Conservation (phyloP, 2,113 vertebrate genomes). For the Thamnaconus septentrionalis region DNA sequence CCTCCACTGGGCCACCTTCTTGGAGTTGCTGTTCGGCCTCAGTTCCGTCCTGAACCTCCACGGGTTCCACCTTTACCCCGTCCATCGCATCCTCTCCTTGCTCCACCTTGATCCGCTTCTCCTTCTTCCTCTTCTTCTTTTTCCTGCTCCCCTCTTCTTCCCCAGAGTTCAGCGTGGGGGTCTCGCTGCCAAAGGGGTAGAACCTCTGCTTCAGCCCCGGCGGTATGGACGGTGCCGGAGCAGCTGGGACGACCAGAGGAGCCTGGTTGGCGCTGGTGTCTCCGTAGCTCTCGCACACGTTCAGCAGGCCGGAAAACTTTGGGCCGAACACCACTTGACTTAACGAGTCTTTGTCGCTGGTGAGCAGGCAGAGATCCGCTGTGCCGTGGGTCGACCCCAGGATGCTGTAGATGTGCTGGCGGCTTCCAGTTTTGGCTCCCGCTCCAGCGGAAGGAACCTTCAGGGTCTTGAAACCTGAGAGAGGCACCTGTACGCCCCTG, state of each 20-base stretch:
- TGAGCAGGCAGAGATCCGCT: conserved; percentile 65
- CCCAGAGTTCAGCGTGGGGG: conserved; percentile 19
- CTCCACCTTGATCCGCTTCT: conserved; percentile 57
- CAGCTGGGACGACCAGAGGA: conserved; percentile 57
- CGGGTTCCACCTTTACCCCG: conserved; percentile 48
- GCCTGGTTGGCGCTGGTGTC: conserved; percentile 42
- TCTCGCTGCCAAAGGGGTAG: conserved; percentile 69
- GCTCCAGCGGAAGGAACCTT: conserved; percentile 29
- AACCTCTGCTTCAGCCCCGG: conserved; percentile 73
- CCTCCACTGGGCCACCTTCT: conserved; percentile 4
- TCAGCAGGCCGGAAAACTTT: conserved; percentile 69
- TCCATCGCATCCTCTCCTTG: background rate
- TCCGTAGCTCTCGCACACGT: conserved; percentile 68
- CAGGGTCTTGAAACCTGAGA: conserved; percentile 66
- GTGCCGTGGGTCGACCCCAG: conserved; percentile 45
- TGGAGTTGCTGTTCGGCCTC: background rate
- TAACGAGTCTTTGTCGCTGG: conserved; percentile 1
- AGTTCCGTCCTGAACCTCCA: conserved; percentile 17
- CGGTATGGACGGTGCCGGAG: conserved; percentile 63
- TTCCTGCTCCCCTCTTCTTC: conserved; percentile 6
- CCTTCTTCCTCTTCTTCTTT: conserved; percentile 69
- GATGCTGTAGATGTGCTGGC: conserved; percentile 67
- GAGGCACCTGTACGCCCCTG: conserved; percentile 56
- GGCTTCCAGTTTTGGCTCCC: background rate
- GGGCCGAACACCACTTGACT: conserved; percentile 35